Conservation (phyloP, 2,113 vertebrate genomes). For the Prinia subflava region DNA sequence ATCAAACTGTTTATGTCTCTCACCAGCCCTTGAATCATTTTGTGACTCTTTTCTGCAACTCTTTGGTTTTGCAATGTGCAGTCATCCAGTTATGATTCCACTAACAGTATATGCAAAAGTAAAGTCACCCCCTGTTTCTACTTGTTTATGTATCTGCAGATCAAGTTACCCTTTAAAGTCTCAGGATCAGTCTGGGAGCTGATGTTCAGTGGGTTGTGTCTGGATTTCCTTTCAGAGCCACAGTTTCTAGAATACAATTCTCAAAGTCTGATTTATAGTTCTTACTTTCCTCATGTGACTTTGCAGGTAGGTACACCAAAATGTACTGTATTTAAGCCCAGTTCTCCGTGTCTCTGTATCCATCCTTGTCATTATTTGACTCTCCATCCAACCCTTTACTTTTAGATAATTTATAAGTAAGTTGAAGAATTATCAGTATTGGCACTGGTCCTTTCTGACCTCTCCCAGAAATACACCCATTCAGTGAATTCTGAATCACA, state of each 20-base stretch:
- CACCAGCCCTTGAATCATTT: neutral
- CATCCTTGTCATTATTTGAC: neutral
- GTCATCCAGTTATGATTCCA: neutral
- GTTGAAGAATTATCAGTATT: neutral
- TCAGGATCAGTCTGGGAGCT: neutral
- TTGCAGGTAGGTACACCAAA: neutral
- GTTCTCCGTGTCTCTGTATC: neutral
- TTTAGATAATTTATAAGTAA: neutral
- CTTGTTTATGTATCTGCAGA: neutral
- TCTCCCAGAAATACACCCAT: neutral
- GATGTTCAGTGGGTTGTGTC: neutral
- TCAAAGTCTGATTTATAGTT: neutral
- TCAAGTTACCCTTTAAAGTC: neutral
- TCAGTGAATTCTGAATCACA: neutral
- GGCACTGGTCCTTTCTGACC: neutral
- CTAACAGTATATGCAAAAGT: neutral
- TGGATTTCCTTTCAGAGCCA: neutral
- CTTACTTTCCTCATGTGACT: neutral
- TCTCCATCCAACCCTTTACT: neutral
- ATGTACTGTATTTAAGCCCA: neutral
- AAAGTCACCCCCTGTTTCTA: neutral
- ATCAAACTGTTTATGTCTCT: conserved; percentile 33
- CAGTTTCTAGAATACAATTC: neutral
- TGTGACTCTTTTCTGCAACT: conserved; percentile 15
- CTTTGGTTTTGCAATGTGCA: neutral